Percentiles rank a stretch among this genome's conserved stretches.
phyloP scores from a whole-genome alignment of 2,888 invertebrate genomes.

The Ptycholaimellus sp. region DNA sequence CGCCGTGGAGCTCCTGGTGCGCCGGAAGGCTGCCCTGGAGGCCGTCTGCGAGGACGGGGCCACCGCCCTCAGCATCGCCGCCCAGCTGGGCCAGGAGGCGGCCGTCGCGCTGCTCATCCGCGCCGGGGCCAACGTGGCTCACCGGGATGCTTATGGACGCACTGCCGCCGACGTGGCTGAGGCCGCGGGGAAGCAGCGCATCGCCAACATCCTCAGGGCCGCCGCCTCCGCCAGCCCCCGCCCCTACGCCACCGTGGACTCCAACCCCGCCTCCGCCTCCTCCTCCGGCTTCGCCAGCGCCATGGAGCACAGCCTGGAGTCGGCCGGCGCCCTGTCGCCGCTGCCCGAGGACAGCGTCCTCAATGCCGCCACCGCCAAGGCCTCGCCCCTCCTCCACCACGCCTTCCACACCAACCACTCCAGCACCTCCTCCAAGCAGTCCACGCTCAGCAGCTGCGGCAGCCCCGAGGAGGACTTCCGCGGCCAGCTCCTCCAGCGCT shows the following conservation, averaged over 20 bases:
- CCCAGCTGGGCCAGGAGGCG: conserved; percentile 78
- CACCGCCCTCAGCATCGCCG: conserved; percentile 70
- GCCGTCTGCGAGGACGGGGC: conserved; percentile 40
- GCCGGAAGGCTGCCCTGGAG: not conserved
- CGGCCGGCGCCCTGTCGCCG: conserved; percentile 17
- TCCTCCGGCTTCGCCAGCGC: not conserved
- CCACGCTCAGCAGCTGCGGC: conserved; percentile 9
- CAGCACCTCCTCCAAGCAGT: conserved; percentile 9
- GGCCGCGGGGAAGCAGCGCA: conserved; percentile 70
- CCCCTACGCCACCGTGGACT: not conserved
- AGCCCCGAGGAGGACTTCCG: conserved; percentile 9
- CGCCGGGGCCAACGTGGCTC: conserved; percentile 29
- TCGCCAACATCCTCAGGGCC: conserved; percentile 43
- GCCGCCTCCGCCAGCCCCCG: not conserved
- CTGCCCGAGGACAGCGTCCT: not conserved
- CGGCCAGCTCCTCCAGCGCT: not conserved
- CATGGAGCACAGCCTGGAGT: conserved; percentile 18
- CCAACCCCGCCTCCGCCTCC: not conserved
- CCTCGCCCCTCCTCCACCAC: not conserved
- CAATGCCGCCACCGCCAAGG: not conserved
- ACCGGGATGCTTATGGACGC: conserved; percentile 30
- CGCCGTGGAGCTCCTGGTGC: not conserved
- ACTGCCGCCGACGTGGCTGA: conserved; percentile 53
- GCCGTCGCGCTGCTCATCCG: conserved; percentile 46
- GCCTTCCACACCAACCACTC: conserved; percentile 5